phyloP scores from a whole-genome alignment of 2,113 vertebrate species.

The Campylorhamphus procurvoides region DNA sequence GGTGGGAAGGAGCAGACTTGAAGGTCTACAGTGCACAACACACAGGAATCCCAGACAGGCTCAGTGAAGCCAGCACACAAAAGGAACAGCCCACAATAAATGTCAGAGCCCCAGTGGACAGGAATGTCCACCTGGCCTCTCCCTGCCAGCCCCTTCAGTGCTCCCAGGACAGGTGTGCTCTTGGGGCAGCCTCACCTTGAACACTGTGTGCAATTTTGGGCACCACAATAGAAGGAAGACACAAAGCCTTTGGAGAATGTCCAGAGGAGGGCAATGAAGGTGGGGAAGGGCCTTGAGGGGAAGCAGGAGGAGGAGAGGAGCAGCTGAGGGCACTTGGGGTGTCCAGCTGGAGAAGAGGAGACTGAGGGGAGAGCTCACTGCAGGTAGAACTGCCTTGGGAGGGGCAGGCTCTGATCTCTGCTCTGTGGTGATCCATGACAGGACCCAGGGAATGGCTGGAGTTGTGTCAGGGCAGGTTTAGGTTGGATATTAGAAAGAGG shows the following conservation, averaged over 20 bases:
- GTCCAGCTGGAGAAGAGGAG: background rate
- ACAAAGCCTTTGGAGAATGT: background rate
- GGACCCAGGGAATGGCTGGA: background rate
- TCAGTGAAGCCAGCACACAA: background rate
- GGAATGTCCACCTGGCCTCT: background rate
- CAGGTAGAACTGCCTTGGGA: background rate
- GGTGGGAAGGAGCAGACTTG: background rate
- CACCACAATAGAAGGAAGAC: background rate
- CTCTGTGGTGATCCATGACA: background rate
- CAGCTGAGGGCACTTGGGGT: background rate
- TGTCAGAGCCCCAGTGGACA: background rate
- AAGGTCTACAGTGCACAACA: background rate
- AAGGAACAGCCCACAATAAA: accelerated
- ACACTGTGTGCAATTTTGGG: background rate
- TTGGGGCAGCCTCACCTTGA: background rate
- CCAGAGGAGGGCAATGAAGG: background rate
- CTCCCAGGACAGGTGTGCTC: background rate
- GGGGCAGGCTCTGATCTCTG: background rate
- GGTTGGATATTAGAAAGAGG: background rate
- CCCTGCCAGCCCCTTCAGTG: background rate
- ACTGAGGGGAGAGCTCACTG: background rate
- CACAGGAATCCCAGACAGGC: background rate
- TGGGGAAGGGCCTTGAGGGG: background rate
- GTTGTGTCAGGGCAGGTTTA: background rate
- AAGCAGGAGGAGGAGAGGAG: no score